Percentiles rank a stretch among this genome's conserved stretches.
Conservation (phyloP, 2,797 vertebrate species). For the Toxotes lorentzi region DNA sequence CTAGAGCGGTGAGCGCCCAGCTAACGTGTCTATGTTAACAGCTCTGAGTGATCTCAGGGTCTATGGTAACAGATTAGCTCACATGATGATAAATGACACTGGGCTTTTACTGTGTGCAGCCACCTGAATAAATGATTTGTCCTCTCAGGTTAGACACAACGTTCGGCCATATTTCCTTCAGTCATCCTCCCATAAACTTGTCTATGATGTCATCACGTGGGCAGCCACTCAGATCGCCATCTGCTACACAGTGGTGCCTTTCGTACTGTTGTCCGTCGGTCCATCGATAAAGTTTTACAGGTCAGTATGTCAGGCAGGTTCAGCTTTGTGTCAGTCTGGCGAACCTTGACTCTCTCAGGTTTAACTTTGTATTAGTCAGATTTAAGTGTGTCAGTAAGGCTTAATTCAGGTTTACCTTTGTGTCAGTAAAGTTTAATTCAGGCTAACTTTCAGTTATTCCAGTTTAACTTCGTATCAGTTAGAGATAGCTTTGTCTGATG, state of each 20-base stretch:
- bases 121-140: neutral
- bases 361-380: neutral
- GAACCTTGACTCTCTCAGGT: neutral
- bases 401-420: neutral
- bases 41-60: too few relatives aligned
- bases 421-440: neutral
- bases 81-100: neutral
- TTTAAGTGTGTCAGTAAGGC: neutral
- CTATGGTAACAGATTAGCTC: neutral
- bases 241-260: conserved; percentile 95
- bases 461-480: too few relatives aligned
- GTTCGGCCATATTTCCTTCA: conserved; percentile 90
- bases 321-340: neutral
- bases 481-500: too few relatives aligned
- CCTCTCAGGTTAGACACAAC: conserved; percentile 91
- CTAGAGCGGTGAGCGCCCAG: conserved; percentile 88
- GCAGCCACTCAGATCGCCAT: conserved; percentile 91
- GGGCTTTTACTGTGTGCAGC: neutral
- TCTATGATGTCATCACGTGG: conserved; percentile 93
- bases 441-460: neutral
- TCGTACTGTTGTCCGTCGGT: conserved; percentile 92
- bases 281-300: conserved; percentile 93
- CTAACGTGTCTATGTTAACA: neutral
- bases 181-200: conserved; percentile 86
- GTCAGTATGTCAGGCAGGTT: conserved; percentile 75